These are phyloP conservation scores for Gallinago jamesoni DNA, from an alignment of 2,113 vertebrate species.

Conservation along the genomic window DNA sequence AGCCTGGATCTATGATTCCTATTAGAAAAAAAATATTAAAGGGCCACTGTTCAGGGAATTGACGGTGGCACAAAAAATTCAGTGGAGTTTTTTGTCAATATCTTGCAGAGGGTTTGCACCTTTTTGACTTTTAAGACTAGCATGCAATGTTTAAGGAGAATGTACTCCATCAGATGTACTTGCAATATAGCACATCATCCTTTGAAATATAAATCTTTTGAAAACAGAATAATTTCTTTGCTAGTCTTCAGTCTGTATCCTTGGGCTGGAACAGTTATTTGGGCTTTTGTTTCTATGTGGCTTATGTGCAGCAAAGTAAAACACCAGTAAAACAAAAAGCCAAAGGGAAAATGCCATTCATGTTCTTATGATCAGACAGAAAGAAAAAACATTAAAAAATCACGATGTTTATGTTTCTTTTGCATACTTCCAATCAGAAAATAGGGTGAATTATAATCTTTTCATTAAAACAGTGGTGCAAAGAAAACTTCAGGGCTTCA, in stretches of 20 bases:
- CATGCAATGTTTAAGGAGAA: conserved; percentile 4
- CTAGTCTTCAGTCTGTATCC: neutral
- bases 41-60: conserved; percentile 43
- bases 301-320: neutral
- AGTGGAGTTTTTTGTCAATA: conserved; percentile 40
- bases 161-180: neutral
- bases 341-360: neutral
- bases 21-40: conserved; percentile 63
- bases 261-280: conserved; percentile 13
- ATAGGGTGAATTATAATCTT: neutral
- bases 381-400: neutral
- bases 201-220: conserved; percentile 17
- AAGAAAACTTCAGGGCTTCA: neutral
- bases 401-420: neutral
- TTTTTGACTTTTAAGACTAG: conserved; percentile 7
- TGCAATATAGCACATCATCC: neutral
- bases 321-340: neutral
- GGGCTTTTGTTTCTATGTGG: neutral
- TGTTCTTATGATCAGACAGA: neutral
- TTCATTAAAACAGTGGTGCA: neutral
- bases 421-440: neutral
- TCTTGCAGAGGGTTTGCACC: neutral
- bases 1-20: conserved; percentile 43
- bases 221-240: neutral
- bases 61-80: conserved; percentile 60